Percentiles rank a stretch among this genome's conserved stretches.
phyloP scores from a whole-genome alignment of 35 echinoderm and acorn worm genomes.

The Patiria miniata region DNA sequence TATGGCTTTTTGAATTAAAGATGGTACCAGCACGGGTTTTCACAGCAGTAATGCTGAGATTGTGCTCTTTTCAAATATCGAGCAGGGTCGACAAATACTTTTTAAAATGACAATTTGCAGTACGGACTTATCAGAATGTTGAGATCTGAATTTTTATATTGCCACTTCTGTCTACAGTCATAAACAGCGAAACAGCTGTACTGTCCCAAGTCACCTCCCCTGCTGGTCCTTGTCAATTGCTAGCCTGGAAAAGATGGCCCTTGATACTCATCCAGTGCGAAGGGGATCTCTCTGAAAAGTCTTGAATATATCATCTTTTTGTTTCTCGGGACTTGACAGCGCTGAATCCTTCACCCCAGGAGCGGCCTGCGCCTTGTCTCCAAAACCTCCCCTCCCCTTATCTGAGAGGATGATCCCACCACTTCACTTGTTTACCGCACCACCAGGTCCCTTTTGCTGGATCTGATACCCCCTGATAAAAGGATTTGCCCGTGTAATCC shows the following conservation, averaged over 20 bases:
- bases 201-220: background rate
- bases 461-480: conserved; percentile 8
- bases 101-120: too few species aligned
- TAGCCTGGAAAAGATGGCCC: background rate
- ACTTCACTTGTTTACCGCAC: conserved; percentile 11
- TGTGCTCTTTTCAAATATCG: too few species aligned
- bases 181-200: too few species aligned
- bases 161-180: too few species aligned
- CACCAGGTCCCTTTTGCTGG: background rate
- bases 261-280: background rate
- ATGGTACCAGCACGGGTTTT: too few species aligned
- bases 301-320: background rate
- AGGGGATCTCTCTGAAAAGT: background rate
- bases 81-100: too few species aligned
- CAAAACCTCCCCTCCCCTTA: background rate
- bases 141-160: too few species aligned
- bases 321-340: background rate
- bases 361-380: background rate
- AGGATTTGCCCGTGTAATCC: background rate
- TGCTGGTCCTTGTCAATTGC: background rate
- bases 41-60: too few species aligned
- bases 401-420: background rate
- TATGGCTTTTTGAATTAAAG: too few species aligned
- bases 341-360: background rate
- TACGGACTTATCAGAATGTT: too few species aligned